Percentiles rank a stretch among this genome's conserved stretches.
These are phyloP conservation scores for Oscheius myriophilus DNA, from an alignment of 2,888 invertebrate species.

Conservation along the genomic window DNA sequence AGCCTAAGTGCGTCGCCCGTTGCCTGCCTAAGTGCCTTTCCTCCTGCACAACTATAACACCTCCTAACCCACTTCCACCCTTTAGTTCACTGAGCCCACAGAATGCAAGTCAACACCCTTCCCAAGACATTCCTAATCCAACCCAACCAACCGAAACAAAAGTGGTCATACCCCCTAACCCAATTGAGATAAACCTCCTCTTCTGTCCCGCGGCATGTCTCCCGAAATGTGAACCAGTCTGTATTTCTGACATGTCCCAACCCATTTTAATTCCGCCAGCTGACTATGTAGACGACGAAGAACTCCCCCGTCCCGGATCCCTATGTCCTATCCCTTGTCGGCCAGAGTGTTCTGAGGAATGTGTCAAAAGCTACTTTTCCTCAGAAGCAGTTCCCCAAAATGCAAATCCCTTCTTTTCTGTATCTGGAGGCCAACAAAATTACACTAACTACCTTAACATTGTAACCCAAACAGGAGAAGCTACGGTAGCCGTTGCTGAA, in stretches of 20 bases:
- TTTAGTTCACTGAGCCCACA: too few relatives aligned
- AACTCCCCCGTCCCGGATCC: not conserved
- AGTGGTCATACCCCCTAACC: too few relatives aligned
- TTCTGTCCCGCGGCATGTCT: slow-evolving; percentile 13
- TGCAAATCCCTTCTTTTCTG: too few relatives aligned
- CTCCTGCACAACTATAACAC: not conserved
- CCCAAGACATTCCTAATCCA: too few relatives aligned
- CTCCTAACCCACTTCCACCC: too few relatives aligned
- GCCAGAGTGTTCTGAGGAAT: slow-evolving; percentile 4
- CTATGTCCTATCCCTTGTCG: slow-evolving; percentile 24
- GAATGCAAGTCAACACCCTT: too few relatives aligned
- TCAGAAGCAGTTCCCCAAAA: not conserved
- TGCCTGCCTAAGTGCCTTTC: slow-evolving; percentile 20
- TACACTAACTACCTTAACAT: too few relatives aligned
- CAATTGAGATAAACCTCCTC: not conserved
- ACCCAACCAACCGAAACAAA: too few relatives aligned
- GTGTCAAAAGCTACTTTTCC: slow-evolving; percentile 6
- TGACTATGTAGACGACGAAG: slow-evolving; percentile 10
- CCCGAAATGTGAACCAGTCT: slow-evolving; percentile 19
- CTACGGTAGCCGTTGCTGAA: not conserved
- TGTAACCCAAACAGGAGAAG: too few relatives aligned
- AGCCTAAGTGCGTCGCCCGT: not conserved
- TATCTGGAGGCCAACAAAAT: too few relatives aligned
- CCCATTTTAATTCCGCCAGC: not conserved
- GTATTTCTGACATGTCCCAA: slow-evolving; percentile 24